Conservation (phyloP, 2,888 invertebrate species). For the Ischnura elegans region DNA sequence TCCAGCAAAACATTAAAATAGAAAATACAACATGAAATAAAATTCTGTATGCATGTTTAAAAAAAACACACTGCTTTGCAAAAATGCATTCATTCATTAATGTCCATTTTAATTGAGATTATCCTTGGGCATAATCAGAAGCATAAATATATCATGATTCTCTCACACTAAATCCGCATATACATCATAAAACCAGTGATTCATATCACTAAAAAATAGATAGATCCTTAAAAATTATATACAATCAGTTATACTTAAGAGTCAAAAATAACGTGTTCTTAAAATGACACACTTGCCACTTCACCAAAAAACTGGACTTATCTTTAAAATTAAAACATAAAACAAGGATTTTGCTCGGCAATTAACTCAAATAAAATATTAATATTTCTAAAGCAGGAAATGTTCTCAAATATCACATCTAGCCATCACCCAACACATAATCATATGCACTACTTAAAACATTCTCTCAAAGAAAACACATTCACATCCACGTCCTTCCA, state of each 20-base stretch:
- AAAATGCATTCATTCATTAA: neutral
- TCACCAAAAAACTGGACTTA: neutral
- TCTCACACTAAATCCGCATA: neutral
- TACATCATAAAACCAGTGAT: neutral
- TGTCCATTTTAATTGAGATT: neutral
- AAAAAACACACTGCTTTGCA: neutral
- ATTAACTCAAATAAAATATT: neutral
- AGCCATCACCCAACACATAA: neutral
- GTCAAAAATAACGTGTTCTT: neutral
- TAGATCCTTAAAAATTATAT: neutral
- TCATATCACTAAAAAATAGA: conserved; percentile 12
- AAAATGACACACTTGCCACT: neutral
- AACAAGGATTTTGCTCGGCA: neutral
- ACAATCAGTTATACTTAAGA: neutral
- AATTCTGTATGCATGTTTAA: neutral
- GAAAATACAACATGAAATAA: conserved; percentile 23
- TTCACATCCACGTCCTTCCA: conserved; percentile 25
- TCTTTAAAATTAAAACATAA: neutral
- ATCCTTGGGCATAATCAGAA: neutral
- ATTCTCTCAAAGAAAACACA: conserved; percentile 9
- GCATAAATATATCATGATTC: neutral
- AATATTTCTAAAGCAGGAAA: neutral
- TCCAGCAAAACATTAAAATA: neutral
- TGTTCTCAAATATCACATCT: conserved; percentile 1
- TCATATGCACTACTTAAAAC: conserved; percentile 9